Percentiles rank a stretch among this genome's conserved stretches.
Evolutionary conservation across 2,113 vertebrate genomes (phyloP).

Genomic region (Tyrannus savana): DNA sequence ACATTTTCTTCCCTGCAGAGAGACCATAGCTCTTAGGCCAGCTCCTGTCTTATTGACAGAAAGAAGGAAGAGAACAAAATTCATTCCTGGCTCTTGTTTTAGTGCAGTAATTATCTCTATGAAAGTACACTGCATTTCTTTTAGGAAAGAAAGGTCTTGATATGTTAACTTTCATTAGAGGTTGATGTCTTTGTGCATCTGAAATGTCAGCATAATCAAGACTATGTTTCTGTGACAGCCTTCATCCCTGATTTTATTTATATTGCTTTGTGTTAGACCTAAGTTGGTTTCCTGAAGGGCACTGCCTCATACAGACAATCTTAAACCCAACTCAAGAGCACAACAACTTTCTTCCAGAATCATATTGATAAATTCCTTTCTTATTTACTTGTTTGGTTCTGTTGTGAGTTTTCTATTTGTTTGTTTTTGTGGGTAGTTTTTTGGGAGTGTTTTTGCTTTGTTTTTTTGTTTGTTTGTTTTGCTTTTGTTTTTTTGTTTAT

Average conservation of each 20-base stretch:
- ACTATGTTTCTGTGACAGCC: neutral
- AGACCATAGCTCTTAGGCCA: neutral
- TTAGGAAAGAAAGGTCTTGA: neutral
- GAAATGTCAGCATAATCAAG: neutral
- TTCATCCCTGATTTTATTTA: neutral
- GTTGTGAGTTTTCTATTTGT: too few relatives aligned
- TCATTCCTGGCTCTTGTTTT: neutral
- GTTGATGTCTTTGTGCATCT: neutral
- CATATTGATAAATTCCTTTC: neutral
- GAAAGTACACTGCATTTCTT: neutral
- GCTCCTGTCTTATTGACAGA: neutral
- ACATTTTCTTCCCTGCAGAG: neutral
- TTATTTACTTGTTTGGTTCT: neutral
- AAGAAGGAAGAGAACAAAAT: neutral
- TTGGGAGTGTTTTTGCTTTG: fast-evolving
- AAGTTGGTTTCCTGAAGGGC: neutral
- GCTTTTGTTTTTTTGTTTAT: fast-evolving
- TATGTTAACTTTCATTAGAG: neutral
- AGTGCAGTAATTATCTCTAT: neutral
- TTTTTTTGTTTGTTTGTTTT: neutral
- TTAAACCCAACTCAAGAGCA: neutral
- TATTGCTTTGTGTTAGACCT: neutral
- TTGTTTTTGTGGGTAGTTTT: neutral
- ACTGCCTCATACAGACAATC: neutral
- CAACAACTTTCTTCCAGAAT: neutral